A percentile compares a stretch with the other conserved stretches of the same genome.
phyloP scores from a whole-genome alignment of 2,888 invertebrate species.

The Cataglyphis livida region DNA sequence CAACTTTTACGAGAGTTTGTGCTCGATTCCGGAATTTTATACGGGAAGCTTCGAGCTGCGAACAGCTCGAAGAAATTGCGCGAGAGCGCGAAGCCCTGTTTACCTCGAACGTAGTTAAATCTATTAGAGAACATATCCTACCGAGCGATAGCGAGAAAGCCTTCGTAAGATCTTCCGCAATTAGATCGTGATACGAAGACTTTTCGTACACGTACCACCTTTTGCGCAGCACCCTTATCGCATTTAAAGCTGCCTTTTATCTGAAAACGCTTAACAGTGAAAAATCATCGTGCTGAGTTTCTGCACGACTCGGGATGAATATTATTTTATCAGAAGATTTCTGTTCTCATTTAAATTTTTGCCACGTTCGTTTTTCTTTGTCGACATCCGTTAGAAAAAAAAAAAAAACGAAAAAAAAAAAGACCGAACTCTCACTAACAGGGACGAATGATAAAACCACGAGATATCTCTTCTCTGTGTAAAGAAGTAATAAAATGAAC shows the following conservation, averaged over 20 bases:
- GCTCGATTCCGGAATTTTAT: slow-evolving; percentile 37
- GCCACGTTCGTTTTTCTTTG: slow-evolving; percentile 40
- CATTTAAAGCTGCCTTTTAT: slow-evolving; percentile 39
- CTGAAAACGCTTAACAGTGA: slow-evolving; percentile 62
- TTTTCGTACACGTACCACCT: slow-evolving; percentile 17
- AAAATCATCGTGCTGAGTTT: slow-evolving; percentile 44
- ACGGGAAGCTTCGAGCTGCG: slow-evolving; percentile 6
- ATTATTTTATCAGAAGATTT: slow-evolving; percentile 51
- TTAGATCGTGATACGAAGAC: slow-evolving; percentile 62
- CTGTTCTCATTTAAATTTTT: slow-evolving; percentile 43
- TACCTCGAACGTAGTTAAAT: slow-evolving; percentile 39
- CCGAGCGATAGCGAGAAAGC: slow-evolving; percentile 70
- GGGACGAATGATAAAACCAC: slow-evolving; percentile 47
- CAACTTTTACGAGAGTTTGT: slow-evolving; percentile 43
- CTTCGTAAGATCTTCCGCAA: slow-evolving; percentile 67
- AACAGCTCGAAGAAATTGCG: slow-evolving; percentile 37
- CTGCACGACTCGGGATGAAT: slow-evolving; percentile 6
- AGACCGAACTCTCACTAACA: slow-evolving; percentile 39
- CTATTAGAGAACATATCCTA: slow-evolving; percentile 20
- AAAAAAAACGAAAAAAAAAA: slow-evolving; percentile 21
- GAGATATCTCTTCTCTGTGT: slow-evolving; percentile 31
- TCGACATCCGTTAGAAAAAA: slow-evolving; percentile 32
- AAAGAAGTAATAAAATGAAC: slow-evolving; percentile 50
- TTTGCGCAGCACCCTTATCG: slow-evolving; percentile 8
- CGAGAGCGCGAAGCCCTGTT: slow-evolving; percentile 29